Percentiles rank a stretch among this genome's conserved stretches.
Conservation (phyloP, 2,888 invertebrate genomes). For the Andrena dorsata region DNA sequence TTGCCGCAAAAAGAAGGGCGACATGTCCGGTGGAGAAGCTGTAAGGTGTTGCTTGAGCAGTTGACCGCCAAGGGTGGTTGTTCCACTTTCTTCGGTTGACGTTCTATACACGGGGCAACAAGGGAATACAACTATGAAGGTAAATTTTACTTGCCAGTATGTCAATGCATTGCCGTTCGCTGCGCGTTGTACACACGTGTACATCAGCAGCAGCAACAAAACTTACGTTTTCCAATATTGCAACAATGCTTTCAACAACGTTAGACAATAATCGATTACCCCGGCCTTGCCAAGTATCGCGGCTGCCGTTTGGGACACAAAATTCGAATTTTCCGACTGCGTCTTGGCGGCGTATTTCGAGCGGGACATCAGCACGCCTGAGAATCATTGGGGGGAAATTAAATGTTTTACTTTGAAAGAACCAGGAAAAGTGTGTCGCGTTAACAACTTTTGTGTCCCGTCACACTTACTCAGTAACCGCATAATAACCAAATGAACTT, state of each 20-base stretch:
- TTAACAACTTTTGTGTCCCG: not conserved
- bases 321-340: slow-evolving; percentile 85
- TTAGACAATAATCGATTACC: slow-evolving; percentile 90
- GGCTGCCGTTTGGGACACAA: slow-evolving; percentile 90
- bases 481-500: slow-evolving; percentile 95
- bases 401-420: not conserved
- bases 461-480: slow-evolving; percentile 91
- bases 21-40: slow-evolving; percentile 96
- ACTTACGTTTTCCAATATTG: slow-evolving; percentile 90
- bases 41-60: slow-evolving; percentile 93
- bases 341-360: slow-evolving; percentile 87
- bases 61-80: slow-evolving; percentile 87
- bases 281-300: slow-evolving; percentile 89
- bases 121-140: not conserved
- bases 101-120: slow-evolving; percentile 63
- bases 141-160: not conserved
- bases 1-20: slow-evolving; percentile 96
- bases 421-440: not conserved
- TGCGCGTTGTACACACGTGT: not conserved
- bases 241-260: slow-evolving; percentile 89
- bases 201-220: not conserved
- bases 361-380: slow-evolving; percentile 91
- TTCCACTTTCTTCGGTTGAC: slow-evolving; percentile 82
- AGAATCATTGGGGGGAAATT: not conserved
- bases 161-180: not conserved